phyloP scores from a whole-genome alignment of 2,888 invertebrate species.

The Diarsia rubi region DNA sequence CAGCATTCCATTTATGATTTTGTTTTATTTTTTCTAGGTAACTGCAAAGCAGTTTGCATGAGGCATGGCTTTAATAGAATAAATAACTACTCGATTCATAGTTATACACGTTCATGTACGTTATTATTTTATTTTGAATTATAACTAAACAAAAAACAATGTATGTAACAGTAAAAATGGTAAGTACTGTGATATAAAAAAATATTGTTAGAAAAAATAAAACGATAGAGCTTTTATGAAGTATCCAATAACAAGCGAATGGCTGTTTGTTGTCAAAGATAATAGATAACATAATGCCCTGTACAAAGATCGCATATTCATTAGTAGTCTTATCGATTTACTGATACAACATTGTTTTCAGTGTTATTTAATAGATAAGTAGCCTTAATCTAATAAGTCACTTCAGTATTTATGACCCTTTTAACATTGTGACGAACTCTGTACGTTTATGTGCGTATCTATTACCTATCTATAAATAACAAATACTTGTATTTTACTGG shows the following conservation, averaged over 20 bases:
- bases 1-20: conserved; percentile 77
- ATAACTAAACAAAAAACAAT: conserved; percentile 34
- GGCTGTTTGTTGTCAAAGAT: conserved; percentile 55
- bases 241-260: conserved; percentile 44
- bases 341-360: conserved; percentile 80
- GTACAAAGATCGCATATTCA: conserved; percentile 63
- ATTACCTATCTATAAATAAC: conserved; percentile 32
- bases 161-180: conserved; percentile 46
- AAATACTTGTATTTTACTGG: background rate
- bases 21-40: conserved; percentile 83
- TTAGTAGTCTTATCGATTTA: conserved; percentile 73
- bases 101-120: conserved; percentile 87
- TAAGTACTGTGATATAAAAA: conserved; percentile 1
- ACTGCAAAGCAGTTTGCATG: conserved; percentile 85
- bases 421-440: conserved; percentile 47
- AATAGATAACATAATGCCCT: conserved; percentile 62
- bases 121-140: conserved; percentile 65
- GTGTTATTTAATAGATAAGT: conserved; percentile 77
- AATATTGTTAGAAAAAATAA: conserved; percentile 14
- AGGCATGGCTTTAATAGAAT: conserved; percentile 85
- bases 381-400: conserved; percentile 66
- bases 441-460: conserved; percentile 32
- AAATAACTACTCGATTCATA: conserved; percentile 81
- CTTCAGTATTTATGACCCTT: conserved; percentile 63
- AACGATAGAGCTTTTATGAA: conserved; percentile 55